Evolutionary conservation across 1,140 invertebrate genomes (phyloP).

Genomic region (Drosophila mauritiana): DNA sequence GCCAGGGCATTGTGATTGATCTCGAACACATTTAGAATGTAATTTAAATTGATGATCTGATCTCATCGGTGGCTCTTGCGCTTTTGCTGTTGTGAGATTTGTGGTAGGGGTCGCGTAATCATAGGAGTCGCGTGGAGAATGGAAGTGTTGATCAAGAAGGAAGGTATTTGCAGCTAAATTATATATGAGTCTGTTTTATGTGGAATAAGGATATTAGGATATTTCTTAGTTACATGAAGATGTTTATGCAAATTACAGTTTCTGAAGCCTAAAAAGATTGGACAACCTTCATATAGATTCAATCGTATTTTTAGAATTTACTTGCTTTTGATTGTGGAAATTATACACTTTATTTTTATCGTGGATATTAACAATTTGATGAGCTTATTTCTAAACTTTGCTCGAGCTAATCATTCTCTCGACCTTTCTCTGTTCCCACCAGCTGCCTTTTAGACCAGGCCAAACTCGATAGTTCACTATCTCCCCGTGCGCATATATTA

Average conservation of each 20-base stretch:
- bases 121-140: conserved; percentile 4
- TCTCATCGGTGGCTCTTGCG: conserved; percentile 25
- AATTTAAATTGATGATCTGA: conserved; percentile 51
- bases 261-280: too few species aligned
- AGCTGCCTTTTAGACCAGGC: conserved; percentile 18
- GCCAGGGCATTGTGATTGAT: conserved; percentile 18
- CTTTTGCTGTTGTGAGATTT: neutral
- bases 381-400: neutral
- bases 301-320: neutral
- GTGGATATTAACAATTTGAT: too few species aligned
- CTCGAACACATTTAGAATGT: conserved; percentile 39
- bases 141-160: conserved; percentile 12
- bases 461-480: conserved; percentile 32
- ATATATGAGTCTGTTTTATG: neutral
- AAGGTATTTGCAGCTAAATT: neutral
- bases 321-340: neutral
- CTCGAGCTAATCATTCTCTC: conserved; percentile 3
- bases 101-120: conserved; percentile 16
- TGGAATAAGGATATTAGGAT: neutral
- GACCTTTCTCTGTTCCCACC: conserved; percentile 7
- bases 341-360: too few species aligned
- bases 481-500: conserved; percentile 23
- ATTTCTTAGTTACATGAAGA: too few species aligned
- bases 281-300: neutral
- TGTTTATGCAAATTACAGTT: too few species aligned